phyloP scores from a whole-genome alignment of 1,140 invertebrate species.

The Odontomachus brunneus region DNA sequence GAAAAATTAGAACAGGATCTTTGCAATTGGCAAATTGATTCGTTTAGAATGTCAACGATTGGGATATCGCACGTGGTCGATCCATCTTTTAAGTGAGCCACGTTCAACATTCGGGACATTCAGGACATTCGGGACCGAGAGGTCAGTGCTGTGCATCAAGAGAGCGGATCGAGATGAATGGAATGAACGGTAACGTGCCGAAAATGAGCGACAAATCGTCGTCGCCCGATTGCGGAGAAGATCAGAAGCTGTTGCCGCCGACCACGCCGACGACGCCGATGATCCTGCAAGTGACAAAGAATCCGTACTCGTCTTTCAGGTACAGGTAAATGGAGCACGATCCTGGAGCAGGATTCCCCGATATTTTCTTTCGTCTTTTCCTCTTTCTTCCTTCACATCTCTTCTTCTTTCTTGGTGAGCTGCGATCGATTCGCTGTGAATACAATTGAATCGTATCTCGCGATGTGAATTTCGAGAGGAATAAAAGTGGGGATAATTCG shows the following conservation, averaged over 20 bases:
- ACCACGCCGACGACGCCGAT: slow-evolving; percentile 67
- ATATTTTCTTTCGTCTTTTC: too few relatives aligned
- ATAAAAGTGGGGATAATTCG: too few relatives aligned
- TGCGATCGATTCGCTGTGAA: too few relatives aligned
- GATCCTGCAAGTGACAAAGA: slow-evolving; percentile 69
- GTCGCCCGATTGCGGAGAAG: slow-evolving; percentile 70
- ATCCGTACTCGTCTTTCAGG: slow-evolving; percentile 71
- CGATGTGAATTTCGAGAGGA: too few relatives aligned
- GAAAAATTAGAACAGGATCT: not conserved
- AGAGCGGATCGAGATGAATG: slow-evolving; percentile 8
- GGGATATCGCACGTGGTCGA: not conserved
- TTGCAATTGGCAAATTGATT: not conserved
- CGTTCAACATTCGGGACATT: not conserved
- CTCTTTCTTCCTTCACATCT: too few relatives aligned
- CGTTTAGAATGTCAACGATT: not conserved
- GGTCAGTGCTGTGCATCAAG: not conserved
- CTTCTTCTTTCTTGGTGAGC: too few relatives aligned
- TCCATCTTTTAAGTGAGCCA: not conserved
- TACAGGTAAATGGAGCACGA: slow-evolving; percentile 75
- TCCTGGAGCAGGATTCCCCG: too few relatives aligned
- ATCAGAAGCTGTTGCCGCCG: slow-evolving; percentile 74
- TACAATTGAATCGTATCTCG: too few relatives aligned
- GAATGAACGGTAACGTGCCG: slow-evolving; percentile 52
- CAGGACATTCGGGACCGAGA: not conserved
- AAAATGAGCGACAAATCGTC: slow-evolving; percentile 60